Conservation (phyloP, 1,140 invertebrate genomes). For the Trigoniulus corallinus region DNA sequence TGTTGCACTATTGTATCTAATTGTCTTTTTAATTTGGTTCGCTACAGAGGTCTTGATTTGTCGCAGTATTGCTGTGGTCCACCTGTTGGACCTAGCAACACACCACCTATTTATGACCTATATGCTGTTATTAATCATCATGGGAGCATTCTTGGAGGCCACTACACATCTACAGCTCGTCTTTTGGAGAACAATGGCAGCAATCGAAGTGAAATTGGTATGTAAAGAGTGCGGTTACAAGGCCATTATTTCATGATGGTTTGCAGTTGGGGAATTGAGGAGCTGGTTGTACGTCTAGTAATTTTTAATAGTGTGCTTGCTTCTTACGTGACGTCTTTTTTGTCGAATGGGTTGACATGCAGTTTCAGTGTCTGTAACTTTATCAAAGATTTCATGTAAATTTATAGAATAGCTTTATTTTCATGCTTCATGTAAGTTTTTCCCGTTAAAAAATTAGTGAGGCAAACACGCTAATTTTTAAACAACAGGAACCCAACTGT, state of each 20-base stretch:
- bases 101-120: conserved; percentile 31
- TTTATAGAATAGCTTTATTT: neutral
- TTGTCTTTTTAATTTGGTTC: neutral
- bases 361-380: too few species aligned
- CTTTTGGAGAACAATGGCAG: conserved; percentile 18
- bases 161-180: conserved; percentile 33
- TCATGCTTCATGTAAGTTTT: neutral
- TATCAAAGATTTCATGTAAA: too few species aligned
- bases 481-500: neutral
- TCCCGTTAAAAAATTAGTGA: neutral
- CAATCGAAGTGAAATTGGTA: conserved; percentile 24
- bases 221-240: conserved; percentile 13
- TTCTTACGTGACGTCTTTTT: too few species aligned
- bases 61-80: conserved; percentile 22
- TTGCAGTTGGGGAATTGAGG: neutral
- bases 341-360: too few species aligned
- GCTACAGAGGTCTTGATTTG: conserved; percentile 28
- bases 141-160: conserved; percentile 33
- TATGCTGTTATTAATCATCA: conserved; percentile 38
- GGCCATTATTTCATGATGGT: neutral
- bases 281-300: neutral
- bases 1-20: neutral
- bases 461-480: neutral
- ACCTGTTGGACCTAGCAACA: conserved; percentile 12
- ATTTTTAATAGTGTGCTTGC: neutral